Conservation (phyloP, 2,797 vertebrate genomes). For the Chelon labrosus region DNA sequence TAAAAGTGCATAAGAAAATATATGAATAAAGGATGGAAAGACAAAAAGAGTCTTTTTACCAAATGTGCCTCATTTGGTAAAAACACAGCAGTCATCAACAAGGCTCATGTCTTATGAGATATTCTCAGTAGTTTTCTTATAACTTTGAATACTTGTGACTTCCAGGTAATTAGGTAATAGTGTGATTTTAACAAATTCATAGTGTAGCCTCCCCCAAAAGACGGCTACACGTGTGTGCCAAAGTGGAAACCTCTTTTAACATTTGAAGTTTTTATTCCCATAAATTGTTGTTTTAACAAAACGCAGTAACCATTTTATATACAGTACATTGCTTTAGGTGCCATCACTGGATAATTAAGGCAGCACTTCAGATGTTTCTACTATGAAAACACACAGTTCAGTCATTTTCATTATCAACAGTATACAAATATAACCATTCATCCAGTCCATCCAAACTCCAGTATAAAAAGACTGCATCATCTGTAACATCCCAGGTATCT, state of each 20-base stretch:
- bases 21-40: background rate
- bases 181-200: background rate
- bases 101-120: background rate
- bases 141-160: background rate
- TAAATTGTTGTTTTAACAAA: conserved; percentile 50
- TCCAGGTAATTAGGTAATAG: background rate
- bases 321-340: conserved; percentile 54
- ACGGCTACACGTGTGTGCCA: background rate
- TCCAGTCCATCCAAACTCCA: conserved; percentile 42
- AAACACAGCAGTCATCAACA: background rate
- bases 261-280: conserved; percentile 53
- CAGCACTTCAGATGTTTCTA: conserved; percentile 16
- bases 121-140: background rate
- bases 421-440: conserved; percentile 49
- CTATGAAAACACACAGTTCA: conserved; percentile 25
- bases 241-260: background rate
- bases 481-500: conserved; percentile 2
- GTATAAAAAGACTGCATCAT: conserved; percentile 20
- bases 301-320: conserved; percentile 48
- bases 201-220: background rate
- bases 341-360: conserved; percentile 9
- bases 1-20: background rate
- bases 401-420: conserved; percentile 57
- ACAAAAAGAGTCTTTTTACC: background rate
- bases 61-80: background rate